Percentiles rank a stretch among this genome's conserved stretches.
Conservation (phyloP, 2,113 vertebrate species). For the Vulpes vulpes region DNA sequence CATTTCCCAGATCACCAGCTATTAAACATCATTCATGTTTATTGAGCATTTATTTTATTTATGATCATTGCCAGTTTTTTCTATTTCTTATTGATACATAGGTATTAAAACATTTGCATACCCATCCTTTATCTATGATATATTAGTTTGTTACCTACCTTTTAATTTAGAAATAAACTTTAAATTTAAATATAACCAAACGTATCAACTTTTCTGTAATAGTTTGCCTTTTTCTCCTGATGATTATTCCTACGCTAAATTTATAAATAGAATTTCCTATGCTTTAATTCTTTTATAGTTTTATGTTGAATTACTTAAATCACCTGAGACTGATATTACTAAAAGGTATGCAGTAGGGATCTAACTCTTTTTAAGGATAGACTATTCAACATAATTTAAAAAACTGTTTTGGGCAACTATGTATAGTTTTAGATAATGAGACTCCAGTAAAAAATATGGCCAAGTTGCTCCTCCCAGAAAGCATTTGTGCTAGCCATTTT, state of each 20-base stretch:
- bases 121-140: not conserved
- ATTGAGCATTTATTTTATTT: not conserved
- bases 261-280: not conserved
- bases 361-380: not conserved
- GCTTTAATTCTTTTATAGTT: not conserved
- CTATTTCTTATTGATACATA: not conserved
- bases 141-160: not conserved
- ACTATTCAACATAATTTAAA: not conserved
- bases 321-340: not conserved
- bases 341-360: not conserved
- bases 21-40: not conserved
- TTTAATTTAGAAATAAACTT: conserved; percentile 16
- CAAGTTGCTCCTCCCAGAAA: not conserved
- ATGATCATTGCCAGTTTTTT: not conserved
- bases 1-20: not conserved
- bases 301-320: not conserved
- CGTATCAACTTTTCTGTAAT: not conserved
- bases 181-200: not conserved
- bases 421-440: not conserved
- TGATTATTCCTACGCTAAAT: not conserved
- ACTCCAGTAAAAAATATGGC: not conserved
- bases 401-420: not conserved
- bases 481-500: not conserved
- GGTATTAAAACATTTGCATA: not conserved
- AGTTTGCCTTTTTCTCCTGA: not conserved